These are phyloP conservation scores for Antitype chi DNA, from an alignment of 2,888 invertebrate species.

Conservation along the genomic window DNA sequence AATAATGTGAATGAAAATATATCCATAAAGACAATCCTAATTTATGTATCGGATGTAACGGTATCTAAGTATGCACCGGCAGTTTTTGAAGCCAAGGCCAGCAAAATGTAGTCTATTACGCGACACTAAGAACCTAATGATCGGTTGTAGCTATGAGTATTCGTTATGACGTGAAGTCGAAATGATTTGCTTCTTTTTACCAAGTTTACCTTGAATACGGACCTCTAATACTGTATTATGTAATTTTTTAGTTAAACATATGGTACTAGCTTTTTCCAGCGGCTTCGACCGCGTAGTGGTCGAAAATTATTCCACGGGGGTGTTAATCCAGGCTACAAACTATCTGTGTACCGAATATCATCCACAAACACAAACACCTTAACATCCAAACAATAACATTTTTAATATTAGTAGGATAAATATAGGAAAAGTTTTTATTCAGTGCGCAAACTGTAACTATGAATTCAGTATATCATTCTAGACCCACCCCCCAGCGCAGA, in stretches of 20 bases:
- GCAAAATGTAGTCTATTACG: conserved; percentile 44
- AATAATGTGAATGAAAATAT: not conserved
- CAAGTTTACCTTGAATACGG: not conserved
- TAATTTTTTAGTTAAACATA: not conserved
- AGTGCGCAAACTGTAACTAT: too few species aligned
- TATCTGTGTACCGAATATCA: too few species aligned
- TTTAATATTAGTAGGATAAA: too few species aligned
- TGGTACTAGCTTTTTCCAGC: too few species aligned
- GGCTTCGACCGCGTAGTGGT: too few species aligned
- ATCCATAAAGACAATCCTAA: conserved; percentile 22
- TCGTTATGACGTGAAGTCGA: conserved; percentile 7
- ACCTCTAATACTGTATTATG: not conserved
- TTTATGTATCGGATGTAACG: conserved; percentile 40
- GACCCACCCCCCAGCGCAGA: too few species aligned
- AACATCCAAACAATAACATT: too few species aligned
- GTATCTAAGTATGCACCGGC: conserved; percentile 37
- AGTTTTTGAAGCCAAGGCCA: conserved; percentile 55
- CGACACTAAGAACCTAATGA: conserved; percentile 25
- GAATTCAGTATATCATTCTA: too few species aligned
- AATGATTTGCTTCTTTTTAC: conserved; percentile 3
- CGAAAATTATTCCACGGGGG: too few species aligned
- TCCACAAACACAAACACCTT: too few species aligned
- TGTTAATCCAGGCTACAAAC: too few species aligned
- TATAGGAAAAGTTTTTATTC: too few species aligned
- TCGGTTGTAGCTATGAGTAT: conserved; percentile 17